Conservation (phyloP, 2,888 invertebrate species). For the Nemoura dubitans region DNA sequence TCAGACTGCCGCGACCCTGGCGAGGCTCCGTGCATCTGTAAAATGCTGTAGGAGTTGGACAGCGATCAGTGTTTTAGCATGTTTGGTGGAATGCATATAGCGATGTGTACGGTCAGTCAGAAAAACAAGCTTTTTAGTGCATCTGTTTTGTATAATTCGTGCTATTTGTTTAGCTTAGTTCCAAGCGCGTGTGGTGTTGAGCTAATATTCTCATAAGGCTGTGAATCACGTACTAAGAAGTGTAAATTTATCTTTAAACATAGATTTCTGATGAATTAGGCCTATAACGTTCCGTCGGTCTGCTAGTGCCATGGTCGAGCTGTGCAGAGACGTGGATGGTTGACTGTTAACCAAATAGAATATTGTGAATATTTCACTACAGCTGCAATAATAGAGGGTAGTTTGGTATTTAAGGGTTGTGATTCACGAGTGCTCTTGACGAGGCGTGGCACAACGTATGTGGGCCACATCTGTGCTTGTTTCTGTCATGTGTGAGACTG, state of each 20-base stretch:
- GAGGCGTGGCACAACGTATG: slow-evolving; percentile 38
- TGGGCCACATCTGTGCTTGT: slow-evolving; percentile 48
- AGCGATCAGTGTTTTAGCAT: not conserved
- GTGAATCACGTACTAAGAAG: slow-evolving; percentile 28
- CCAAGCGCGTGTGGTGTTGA: slow-evolving; percentile 31
- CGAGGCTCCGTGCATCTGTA: slow-evolving; percentile 7
- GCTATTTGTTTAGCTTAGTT: slow-evolving; percentile 43
- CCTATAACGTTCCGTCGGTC: not conserved
- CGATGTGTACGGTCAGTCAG: slow-evolving; percentile 1
- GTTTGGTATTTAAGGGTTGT: not conserved
- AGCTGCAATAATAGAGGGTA: not conserved
- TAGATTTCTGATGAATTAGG: slow-evolving; percentile 23
- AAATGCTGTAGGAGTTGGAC: slow-evolving; percentile 1
- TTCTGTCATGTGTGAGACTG: slow-evolving; percentile 44
- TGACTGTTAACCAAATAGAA: not conserved
- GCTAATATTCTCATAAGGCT: slow-evolving; percentile 19
- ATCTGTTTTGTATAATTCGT: slow-evolving; percentile 44
- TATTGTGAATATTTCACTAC: slow-evolving; percentile 3
- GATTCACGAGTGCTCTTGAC: slow-evolving; percentile 15
- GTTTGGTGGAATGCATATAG: slow-evolving; percentile 12
- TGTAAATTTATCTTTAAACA: not conserved
- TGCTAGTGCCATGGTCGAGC: not conserved
- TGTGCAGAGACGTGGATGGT: slow-evolving; percentile 20
- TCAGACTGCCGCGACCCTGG: slow-evolving; percentile 3
- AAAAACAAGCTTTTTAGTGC: slow-evolving; percentile 43